These are phyloP conservation scores for Propsilocerus akamusi DNA, from an alignment of 1,140 invertebrate genomes.

Conservation along the genomic window DNA sequence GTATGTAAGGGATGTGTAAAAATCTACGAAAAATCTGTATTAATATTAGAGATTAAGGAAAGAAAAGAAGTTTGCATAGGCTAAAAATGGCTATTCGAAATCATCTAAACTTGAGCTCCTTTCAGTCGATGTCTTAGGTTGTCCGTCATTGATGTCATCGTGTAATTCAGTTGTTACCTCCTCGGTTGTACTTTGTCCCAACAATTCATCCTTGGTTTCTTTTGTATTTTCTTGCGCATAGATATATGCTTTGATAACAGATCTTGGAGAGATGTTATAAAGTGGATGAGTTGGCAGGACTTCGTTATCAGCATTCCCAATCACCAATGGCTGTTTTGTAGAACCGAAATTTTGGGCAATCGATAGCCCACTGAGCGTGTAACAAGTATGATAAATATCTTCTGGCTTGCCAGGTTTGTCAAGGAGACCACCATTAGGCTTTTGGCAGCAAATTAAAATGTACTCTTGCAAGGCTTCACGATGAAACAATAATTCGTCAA, in stretches of 20 bases:
- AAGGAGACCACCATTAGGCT: constrained; percentile 71
- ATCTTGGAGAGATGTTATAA: constrained; percentile 40
- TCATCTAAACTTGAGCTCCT: no score
- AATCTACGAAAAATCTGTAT: no score
- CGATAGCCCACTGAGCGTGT: constrained; percentile 85
- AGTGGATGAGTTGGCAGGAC: constrained; percentile 41
- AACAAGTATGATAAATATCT: constrained; percentile 95
- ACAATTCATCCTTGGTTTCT: neutral
- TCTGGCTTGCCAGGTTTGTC: constrained; percentile 86
- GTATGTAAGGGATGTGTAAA: no score
- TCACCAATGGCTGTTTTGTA: constrained; percentile 27
- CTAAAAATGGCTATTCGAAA: no score
- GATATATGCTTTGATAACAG: constrained; percentile 18
- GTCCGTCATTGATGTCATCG: no score
- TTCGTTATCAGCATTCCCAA: constrained; percentile 39
- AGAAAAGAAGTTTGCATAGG: no score
- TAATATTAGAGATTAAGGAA: no score
- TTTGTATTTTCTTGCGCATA: neutral
- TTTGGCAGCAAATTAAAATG: constrained; percentile 82
- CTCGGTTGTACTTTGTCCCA: neutral
- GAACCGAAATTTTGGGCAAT: constrained; percentile 69
- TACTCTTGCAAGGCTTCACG: constrained; percentile 85
- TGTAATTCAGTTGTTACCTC: neutral
- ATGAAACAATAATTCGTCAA: constrained; percentile 41
- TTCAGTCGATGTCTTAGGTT: no score